Evolutionary conservation across 2,113 vertebrate species (phyloP).

Genomic region (Myrmecophaga tridactyla): DNA sequence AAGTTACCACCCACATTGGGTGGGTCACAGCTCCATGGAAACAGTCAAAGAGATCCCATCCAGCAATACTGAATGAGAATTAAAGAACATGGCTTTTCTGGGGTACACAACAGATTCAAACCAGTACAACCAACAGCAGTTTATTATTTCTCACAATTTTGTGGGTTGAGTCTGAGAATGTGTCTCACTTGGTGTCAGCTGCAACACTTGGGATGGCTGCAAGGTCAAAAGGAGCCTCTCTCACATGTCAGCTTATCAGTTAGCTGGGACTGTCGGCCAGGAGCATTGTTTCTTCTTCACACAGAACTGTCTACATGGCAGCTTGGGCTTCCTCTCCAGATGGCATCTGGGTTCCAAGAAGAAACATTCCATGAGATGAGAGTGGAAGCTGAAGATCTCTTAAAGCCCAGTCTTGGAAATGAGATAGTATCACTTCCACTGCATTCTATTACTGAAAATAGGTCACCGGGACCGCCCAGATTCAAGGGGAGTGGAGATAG

Average conservation of each 20-base stretch:
- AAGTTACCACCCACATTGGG: too few species aligned
- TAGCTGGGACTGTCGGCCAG: neutral
- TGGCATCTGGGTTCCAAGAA: neutral
- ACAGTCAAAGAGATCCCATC: too few species aligned
- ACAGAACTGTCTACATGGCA: neutral
- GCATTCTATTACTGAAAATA: neutral
- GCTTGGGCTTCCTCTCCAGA: neutral
- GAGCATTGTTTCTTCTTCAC: neutral
- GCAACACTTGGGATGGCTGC: neutral
- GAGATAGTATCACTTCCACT: neutral
- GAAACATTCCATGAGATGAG: neutral
- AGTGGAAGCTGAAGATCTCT: neutral
- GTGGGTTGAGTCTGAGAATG: neutral
- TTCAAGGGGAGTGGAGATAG: neutral
- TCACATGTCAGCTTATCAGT: neutral
- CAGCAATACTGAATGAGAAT: too few species aligned
- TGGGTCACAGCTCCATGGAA: too few species aligned
- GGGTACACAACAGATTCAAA: too few species aligned
- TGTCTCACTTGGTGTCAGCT: neutral
- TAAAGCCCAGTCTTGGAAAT: neutral
- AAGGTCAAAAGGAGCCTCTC: neutral
- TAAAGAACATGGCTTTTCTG: too few species aligned
- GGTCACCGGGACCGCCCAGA: neutral
- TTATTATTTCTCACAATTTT: neutral
- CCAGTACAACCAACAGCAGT: too few species aligned